A percentile compares a stretch with the other conserved stretches of the same genome.
These are phyloP conservation scores for Chionomys nivalis DNA, from an alignment of 2,113 vertebrate genomes.

Conservation along the genomic window DNA sequence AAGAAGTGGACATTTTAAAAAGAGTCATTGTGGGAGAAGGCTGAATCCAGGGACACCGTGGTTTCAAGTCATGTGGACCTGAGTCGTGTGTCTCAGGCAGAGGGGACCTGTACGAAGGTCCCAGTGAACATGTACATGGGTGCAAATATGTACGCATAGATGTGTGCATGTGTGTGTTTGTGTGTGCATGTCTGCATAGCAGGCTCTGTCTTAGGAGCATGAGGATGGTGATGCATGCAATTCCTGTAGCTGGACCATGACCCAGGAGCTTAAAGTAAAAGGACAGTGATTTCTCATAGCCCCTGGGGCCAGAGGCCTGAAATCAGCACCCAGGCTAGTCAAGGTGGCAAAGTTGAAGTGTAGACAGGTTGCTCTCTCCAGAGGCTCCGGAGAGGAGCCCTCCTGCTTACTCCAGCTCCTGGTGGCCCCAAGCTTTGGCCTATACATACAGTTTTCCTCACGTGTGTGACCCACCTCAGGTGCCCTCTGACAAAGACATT, in stretches of 20 bases:
- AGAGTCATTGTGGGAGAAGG: accelerated
- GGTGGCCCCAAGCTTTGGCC: neutral
- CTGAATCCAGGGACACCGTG: accelerated
- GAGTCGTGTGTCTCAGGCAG: neutral
- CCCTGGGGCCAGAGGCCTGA: neutral
- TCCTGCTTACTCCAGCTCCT: accelerated
- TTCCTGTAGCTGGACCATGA: neutral
- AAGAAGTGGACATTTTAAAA: neutral
- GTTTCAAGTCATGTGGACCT: neutral
- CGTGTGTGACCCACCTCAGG: accelerated
- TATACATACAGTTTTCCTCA: neutral
- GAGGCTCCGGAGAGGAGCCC: neutral
- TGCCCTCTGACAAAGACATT: no score
- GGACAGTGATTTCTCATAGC: accelerated
- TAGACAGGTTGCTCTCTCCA: neutral
- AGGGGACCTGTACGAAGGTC: neutral
- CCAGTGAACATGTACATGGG: no score
- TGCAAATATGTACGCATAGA: neutral
- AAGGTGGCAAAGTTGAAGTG: neutral
- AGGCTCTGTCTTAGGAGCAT: accelerated
- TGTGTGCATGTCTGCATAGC: accelerated
- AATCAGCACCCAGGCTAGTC: accelerated
- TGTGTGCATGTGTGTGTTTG: neutral
- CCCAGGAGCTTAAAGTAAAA: accelerated
- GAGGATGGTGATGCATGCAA: accelerated